A percentile compares a stretch with the other conserved stretches of the same genome.
Conservation (phyloP, 2,113 vertebrate species). For the Lasiurus cinereus region DNA sequence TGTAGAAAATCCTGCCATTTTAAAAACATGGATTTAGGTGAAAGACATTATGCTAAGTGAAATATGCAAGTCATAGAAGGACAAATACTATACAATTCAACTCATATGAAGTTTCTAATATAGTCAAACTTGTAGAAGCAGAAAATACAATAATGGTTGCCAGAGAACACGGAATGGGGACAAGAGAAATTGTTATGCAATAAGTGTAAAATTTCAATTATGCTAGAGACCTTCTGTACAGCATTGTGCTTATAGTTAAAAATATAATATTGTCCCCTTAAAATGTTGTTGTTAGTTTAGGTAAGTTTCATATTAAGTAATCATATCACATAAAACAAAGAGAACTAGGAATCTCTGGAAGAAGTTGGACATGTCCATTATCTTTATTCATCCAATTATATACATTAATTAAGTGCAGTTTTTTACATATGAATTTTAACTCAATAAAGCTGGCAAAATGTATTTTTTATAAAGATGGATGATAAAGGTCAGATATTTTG, state of each 20-base stretch:
- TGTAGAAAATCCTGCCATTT: no score
- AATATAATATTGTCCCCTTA: not conserved
- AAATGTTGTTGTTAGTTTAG: not conserved
- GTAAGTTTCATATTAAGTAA: no score
- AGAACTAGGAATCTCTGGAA: not conserved
- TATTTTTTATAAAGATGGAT: not conserved
- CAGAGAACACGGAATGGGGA: no score
- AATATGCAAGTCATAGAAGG: no score
- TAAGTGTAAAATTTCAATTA: no score
- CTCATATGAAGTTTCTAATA: not conserved
- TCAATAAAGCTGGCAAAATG: not conserved
- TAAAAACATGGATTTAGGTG: no score
- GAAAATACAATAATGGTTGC: not conserved
- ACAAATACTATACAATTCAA: not conserved
- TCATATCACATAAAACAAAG: not conserved
- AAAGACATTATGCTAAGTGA: no score
- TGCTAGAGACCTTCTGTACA: no score
- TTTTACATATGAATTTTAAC: not conserved
- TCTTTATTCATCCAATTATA: not conserved
- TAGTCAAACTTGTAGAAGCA: not conserved
- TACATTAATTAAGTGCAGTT: not conserved
- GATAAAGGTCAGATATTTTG: not conserved
- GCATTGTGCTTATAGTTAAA: no score
- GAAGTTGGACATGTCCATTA: not conserved
- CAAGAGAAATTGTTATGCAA: no score